Conservation (phyloP, 2,888 invertebrate species). For the Pegoplata infirma region DNA sequence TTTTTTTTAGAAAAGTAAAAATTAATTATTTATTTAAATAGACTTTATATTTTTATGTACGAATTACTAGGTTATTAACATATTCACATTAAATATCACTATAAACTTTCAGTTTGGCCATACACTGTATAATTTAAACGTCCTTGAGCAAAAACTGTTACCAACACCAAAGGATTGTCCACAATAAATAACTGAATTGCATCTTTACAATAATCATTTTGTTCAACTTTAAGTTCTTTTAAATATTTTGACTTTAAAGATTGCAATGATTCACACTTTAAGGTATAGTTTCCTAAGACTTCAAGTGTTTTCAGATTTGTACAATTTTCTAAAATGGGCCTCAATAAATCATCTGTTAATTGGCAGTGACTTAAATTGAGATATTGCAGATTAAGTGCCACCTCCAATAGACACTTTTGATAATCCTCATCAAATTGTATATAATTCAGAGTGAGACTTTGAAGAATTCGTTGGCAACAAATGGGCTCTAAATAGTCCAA, state of each 20-base stretch:
- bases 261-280: constrained; percentile 50
- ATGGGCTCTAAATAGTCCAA: constrained; percentile 52
- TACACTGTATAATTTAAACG: neutral
- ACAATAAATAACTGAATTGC: constrained; percentile 39
- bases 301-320: constrained; percentile 33
- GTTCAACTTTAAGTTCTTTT: constrained; percentile 49
- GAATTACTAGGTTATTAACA: too few relatives aligned
- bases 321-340: constrained; percentile 46
- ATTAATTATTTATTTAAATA: too few relatives aligned
- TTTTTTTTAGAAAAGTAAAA: too few relatives aligned
- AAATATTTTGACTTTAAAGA: constrained; percentile 20
- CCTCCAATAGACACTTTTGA: constrained; percentile 28
- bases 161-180: neutral
- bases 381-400: constrained; percentile 34
- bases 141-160: neutral
- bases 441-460: constrained; percentile 52
- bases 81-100: too few relatives aligned
- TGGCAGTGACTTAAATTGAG: constrained; percentile 60
- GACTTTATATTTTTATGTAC: too few relatives aligned
- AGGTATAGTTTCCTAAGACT: constrained; percentile 59
- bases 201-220: constrained; percentile 52
- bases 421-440: constrained; percentile 55
- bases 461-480: constrained; percentile 33
- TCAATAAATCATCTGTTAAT: constrained; percentile 57
- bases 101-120: too few relatives aligned